phyloP scores from a whole-genome alignment of 2,113 vertebrate species.

The Indri indri region DNA sequence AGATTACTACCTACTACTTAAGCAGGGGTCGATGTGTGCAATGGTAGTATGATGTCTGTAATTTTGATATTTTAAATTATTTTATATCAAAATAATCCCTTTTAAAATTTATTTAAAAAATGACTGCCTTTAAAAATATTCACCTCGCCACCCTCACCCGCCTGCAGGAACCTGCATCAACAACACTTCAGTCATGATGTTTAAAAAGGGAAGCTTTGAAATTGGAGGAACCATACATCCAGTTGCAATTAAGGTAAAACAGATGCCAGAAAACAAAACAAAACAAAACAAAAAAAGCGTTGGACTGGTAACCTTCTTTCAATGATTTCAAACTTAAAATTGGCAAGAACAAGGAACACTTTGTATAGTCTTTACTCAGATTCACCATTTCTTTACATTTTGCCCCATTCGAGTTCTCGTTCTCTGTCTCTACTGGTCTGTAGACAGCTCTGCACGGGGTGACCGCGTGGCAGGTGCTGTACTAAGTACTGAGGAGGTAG shows the following conservation, averaged over 20 bases:
- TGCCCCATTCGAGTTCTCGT: background rate
- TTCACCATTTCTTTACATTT: background rate
- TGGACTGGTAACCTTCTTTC: background rate
- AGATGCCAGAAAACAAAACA: background rate
- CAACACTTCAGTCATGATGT: conserved; percentile 99
- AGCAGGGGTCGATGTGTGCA: background rate
- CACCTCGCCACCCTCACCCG: rapidly evolving
- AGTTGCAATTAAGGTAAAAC: conserved; percentile 95
- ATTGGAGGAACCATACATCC: conserved; percentile 96
- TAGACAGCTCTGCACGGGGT: background rate
- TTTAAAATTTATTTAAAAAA: conserved; percentile 23
- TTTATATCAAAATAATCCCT: conserved; percentile 6
- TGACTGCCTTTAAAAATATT: background rate
- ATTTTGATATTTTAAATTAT: conserved; percentile 11
- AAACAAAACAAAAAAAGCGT: background rate
- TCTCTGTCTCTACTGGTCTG: background rate
- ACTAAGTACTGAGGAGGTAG: background rate
- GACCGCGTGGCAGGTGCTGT: too few species aligned
- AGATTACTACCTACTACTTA: background rate
- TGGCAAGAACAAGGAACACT: background rate
- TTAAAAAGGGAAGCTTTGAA: conserved; percentile 99
- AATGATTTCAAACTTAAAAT: background rate
- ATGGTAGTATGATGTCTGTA: background rate
- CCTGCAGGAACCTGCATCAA: conserved; percentile 95
- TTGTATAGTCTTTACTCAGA: background rate